Percentiles rank a stretch among this genome's conserved stretches.
phyloP scores from a whole-genome alignment of 2,888 invertebrate species.

The Microchrysa polita region DNA sequence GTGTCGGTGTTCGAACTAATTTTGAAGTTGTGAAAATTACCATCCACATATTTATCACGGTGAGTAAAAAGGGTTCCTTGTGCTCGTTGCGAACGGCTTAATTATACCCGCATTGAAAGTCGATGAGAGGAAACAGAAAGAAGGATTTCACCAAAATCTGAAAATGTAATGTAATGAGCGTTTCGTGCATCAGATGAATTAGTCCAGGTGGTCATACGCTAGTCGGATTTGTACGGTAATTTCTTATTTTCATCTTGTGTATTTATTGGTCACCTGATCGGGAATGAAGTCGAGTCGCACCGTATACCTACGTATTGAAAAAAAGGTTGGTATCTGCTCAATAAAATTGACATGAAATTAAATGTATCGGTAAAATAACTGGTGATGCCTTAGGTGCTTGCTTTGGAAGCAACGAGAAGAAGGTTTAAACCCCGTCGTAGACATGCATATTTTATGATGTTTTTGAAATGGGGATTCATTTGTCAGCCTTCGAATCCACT shows the following conservation, averaged over 20 bases:
- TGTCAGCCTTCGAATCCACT: too few relatives aligned
- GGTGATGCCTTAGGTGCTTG: too few relatives aligned
- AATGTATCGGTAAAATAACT: too few relatives aligned
- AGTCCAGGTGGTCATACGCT: constrained; percentile 46
- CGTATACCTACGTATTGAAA: too few relatives aligned
- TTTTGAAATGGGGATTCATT: too few relatives aligned
- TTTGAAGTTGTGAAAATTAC: neutral
- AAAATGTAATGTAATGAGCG: constrained; percentile 15
- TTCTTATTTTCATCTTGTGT: too few relatives aligned
- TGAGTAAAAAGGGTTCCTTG: neutral
- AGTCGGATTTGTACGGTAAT: neutral
- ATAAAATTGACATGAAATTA: too few relatives aligned
- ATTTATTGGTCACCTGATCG: constrained; percentile 1
- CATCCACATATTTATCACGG: neutral
- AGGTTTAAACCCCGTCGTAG: too few relatives aligned
- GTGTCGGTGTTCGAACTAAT: neutral
- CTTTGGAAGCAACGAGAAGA: too few relatives aligned
- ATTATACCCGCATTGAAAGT: neutral
- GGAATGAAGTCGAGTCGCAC: too few relatives aligned
- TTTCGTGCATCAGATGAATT: constrained; percentile 45
- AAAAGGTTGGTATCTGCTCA: too few relatives aligned
- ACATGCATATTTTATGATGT: too few relatives aligned
- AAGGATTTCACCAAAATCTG: neutral
- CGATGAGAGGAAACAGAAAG: neutral
- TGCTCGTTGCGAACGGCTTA: constrained; percentile 3